Evolutionary conservation across 2,888 invertebrate species (phyloP), one percentile per base, ranked within the genome.

Genomic region (Geotrupes spiniger): DNA sequence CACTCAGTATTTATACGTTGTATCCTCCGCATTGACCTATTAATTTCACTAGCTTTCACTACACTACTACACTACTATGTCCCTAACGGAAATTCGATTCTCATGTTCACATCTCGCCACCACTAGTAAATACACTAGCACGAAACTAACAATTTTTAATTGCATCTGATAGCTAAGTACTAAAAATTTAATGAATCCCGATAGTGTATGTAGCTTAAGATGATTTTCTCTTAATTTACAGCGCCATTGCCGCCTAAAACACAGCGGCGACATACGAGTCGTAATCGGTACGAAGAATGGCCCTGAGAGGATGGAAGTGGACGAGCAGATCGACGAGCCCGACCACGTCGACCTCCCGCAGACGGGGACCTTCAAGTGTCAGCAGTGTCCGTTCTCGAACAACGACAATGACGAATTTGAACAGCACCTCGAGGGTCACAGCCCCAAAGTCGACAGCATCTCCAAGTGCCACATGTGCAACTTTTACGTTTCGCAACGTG

Each of bases 391-490:
- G 1, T 91, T 81, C 68, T 80, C 78, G 52, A 78, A 80, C 27
- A 74, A 78, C 53, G 78, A 82, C 60, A 76, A 80, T 47, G 74
- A 77, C 38, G 74, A 77, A 40, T 77, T 87, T 52, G 76, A 82
- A 31, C 73, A 76, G 15, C 89, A 91, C 68, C 73, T 83, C 57
- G 79, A 82, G 51, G 84, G 86, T 59, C 90, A 92, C 69, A 78
- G 81, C 41, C 81, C 85, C 0, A 78, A 80, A 45, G 73, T 82
- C 0, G 82, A 82, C 47, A 84, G 85, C 36, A 16, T 84, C 58
- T 85, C 84, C 66, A 89, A 87, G 69, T 93, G 92, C 69, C 84
- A 82, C 61, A 83, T 84, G 63, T 93, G 92, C 66, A 85, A 87
- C 0, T 92, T 81, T 72, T 89, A 84, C 68, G 89, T 88, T 1